Evolutionary conservation across 1,140 invertebrate genomes (phyloP).

Genomic region (Episyrphus balteatus): DNA sequence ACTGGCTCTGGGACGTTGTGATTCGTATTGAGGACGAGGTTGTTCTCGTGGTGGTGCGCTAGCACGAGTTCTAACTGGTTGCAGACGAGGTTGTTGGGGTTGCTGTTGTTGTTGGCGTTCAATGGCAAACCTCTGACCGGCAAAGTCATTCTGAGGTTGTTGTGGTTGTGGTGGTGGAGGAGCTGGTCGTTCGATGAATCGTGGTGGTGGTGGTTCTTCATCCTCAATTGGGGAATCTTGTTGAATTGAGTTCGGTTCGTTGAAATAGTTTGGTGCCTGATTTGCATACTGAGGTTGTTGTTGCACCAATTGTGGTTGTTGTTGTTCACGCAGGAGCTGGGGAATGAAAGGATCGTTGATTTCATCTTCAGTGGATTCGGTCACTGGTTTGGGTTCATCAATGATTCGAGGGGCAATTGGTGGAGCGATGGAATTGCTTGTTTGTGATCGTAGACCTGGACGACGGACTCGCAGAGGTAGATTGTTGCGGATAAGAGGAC

Average conservation of each 20-base stretch:
- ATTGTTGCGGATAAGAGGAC: constrained; percentile 34
- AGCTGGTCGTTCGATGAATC: neutral
- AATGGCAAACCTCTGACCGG: neutral
- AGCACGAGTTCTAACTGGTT: constrained; percentile 3
- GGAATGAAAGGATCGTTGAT: constrained; percentile 27
- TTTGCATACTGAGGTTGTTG: constrained; percentile 36
- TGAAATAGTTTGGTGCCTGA: constrained; percentile 24
- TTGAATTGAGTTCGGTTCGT: constrained; percentile 33
- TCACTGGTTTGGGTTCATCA: constrained; percentile 46
- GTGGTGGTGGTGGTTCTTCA: neutral
- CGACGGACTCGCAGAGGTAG: constrained; percentile 38
- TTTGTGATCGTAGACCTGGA: constrained; percentile 35
- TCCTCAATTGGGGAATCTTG: neutral
- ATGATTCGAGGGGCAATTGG: constrained; percentile 37
- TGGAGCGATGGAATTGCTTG: constrained; percentile 39
- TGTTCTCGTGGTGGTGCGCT: constrained; percentile 3
- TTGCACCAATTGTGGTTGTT: constrained; percentile 33
- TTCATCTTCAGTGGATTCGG: constrained; percentile 44
- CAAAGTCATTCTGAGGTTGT: constrained; percentile 7
- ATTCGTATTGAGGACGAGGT: neutral
- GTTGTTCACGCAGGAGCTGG: constrained; percentile 25
- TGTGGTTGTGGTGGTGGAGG: constrained; percentile 1
- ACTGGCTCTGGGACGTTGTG: neutral
- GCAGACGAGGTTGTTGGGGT: constrained; percentile 19
- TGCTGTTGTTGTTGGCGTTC: constrained; percentile 15